These are phyloP conservation scores for Microplitis demolitor DNA, from an alignment of 1,140 invertebrate species.

Conservation along the genomic window DNA sequence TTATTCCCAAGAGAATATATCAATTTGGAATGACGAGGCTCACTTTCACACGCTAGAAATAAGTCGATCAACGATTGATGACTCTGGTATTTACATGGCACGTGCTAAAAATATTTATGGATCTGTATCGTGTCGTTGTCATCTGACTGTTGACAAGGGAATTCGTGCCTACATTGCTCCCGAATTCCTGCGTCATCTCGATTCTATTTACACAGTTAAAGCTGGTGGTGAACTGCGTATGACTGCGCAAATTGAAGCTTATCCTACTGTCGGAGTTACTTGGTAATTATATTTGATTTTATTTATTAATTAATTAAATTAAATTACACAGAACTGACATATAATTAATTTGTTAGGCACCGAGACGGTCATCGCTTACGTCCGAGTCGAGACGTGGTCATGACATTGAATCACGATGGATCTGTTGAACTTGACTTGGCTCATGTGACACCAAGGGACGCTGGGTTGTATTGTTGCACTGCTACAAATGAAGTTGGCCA, in stretches of 20 bases:
- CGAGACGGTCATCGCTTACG: conserved; percentile 73
- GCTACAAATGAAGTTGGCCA: conserved; percentile 86
- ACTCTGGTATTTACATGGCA: conserved; percentile 82
- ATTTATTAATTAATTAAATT: not conserved
- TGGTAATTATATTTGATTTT: conserved; percentile 67
- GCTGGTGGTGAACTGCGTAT: conserved; percentile 71
- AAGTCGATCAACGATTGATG: conserved; percentile 72
- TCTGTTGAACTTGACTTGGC: conserved; percentile 75
- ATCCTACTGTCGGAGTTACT: conserved; percentile 78
- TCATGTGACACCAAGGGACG: conserved; percentile 70
- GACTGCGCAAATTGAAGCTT: conserved; percentile 76
- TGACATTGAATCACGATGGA: conserved; percentile 80
- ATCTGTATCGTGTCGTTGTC: conserved; percentile 79
- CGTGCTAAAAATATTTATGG: conserved; percentile 82
- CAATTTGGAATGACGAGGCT: conserved; percentile 70
- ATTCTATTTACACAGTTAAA: conserved; percentile 63
- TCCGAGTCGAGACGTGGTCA: conserved; percentile 73
- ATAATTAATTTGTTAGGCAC: conserved; percentile 58
- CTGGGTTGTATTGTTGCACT: conserved; percentile 85
- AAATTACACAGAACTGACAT: not conserved
- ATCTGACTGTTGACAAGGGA: conserved; percentile 83
- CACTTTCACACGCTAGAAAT: conserved; percentile 87
- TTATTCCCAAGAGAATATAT: conserved; percentile 61
- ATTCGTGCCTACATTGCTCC: conserved; percentile 80
- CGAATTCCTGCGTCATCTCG: conserved; percentile 73